Evolutionary conservation across 2,888 invertebrate species (phyloP).

Genomic region (Scaptomyza caliginosa): DNA sequence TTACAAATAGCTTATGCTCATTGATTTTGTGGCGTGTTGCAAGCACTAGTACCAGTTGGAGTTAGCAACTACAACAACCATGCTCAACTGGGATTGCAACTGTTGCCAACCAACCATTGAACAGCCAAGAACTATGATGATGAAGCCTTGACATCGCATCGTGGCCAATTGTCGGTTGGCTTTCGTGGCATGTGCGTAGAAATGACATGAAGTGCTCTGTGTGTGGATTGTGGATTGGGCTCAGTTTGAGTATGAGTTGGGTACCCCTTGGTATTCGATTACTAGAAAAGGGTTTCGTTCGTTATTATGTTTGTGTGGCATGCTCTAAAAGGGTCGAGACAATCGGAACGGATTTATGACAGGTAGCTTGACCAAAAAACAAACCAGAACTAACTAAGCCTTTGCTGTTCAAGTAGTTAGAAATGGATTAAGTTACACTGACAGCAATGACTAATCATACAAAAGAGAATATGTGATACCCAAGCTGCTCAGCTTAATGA

Average conservation of each 20-base stretch:
- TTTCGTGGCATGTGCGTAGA: slow-evolving; percentile 53
- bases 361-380: slow-evolving; percentile 24
- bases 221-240: slow-evolving; percentile 2
- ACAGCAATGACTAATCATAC: slow-evolving; percentile 43
- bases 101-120: slow-evolving; percentile 14
- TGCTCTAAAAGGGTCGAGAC: slow-evolving; percentile 21
- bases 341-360: slow-evolving; percentile 55
- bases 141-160: slow-evolving; percentile 55
- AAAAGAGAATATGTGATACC: slow-evolving; percentile 1
- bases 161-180: slow-evolving; percentile 57
- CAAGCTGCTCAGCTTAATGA: slow-evolving; percentile 14
- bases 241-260: background rate
- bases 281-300: slow-evolving; percentile 52
- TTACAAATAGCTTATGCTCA: slow-evolving; percentile 68
- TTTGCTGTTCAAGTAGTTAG: background rate
- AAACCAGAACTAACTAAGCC: slow-evolving; percentile 5
- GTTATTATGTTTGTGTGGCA: slow-evolving; percentile 14
- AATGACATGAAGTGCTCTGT: slow-evolving; percentile 9
- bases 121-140: slow-evolving; percentile 12
- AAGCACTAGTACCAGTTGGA: slow-evolving; percentile 16
- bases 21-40: slow-evolving; percentile 74
- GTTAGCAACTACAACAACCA: slow-evolving; percentile 3
- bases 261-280: slow-evolving; percentile 40
- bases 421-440: slow-evolving; percentile 39
- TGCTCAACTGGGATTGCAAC: slow-evolving; percentile 39